Conservation (phyloP, 2,888 invertebrate genomes). For the Lomographa bimaculata region DNA sequence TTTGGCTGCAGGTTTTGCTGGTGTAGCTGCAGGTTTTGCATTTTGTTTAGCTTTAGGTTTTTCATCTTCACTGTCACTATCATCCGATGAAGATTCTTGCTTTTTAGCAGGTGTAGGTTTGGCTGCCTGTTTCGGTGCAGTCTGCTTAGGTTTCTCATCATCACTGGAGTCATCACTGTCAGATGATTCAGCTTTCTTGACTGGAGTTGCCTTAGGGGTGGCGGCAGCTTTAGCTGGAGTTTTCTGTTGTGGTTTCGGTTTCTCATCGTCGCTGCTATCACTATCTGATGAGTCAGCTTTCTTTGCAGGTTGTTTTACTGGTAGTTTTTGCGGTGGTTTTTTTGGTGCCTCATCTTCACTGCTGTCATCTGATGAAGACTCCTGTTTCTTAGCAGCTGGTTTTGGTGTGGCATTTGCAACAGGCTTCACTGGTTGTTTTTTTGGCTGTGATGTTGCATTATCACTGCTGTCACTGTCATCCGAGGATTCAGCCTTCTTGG, state of each 20-base stretch:
- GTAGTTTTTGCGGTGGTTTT: constrained; percentile 30
- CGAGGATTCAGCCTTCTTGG: constrained; percentile 45
- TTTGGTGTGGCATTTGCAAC: constrained; percentile 45
- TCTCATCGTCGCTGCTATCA: constrained; percentile 45
- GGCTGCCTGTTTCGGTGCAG: constrained; percentile 29
- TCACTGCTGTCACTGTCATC: constrained; percentile 52
- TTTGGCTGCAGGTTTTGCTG: constrained; percentile 24
- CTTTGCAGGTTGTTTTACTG: constrained; percentile 28
- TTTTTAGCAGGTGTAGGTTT: constrained; percentile 43
- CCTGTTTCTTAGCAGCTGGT: constrained; percentile 46
- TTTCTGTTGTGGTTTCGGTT: constrained; percentile 49
- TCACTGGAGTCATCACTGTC: constrained; percentile 54
- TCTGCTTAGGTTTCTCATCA: constrained; percentile 39
- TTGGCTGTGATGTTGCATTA: constrained; percentile 41
- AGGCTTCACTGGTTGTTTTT: constrained; percentile 48
- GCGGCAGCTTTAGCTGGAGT: constrained; percentile 39
- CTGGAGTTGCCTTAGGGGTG: constrained; percentile 25
- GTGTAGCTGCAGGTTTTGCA: constrained; percentile 32
- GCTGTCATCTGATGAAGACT: constrained; percentile 58
- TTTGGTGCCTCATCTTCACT: constrained; percentile 40
- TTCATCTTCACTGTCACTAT: constrained; percentile 40
- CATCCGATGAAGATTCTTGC: constrained; percentile 53
- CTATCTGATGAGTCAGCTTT: constrained; percentile 43
- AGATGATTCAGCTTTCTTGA: constrained; percentile 41
- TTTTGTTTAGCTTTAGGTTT: constrained; percentile 18